These are phyloP conservation scores for Conistra vaccinii DNA, from an alignment of 2,888 invertebrate species.

Conservation along the genomic window DNA sequence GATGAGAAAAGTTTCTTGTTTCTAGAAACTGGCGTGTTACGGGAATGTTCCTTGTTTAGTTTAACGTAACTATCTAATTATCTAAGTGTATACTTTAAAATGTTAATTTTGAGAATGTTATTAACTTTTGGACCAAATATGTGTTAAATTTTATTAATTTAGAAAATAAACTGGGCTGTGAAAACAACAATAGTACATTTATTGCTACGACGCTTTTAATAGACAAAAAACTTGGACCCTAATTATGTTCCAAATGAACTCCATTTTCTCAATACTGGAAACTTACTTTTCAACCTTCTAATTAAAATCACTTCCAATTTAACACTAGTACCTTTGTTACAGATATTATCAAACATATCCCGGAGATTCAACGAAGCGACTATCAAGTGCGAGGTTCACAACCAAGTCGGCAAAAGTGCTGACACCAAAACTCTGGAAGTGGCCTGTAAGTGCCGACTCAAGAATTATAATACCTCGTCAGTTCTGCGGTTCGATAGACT, in stretches of 20 bases:
- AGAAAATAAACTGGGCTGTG: too few relatives aligned
- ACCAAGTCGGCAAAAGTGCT: slow-evolving; percentile 97
- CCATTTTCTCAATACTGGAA: background rate
- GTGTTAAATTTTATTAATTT: too few relatives aligned
- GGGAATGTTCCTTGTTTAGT: slow-evolving; percentile 9
- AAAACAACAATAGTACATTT: background rate
- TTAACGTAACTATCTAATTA: background rate
- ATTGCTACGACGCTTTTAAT: background rate
- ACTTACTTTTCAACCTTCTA: background rate
- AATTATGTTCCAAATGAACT: background rate
- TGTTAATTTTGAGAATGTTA: background rate
- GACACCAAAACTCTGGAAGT: slow-evolving; percentile 97
- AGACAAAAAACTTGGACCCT: background rate
- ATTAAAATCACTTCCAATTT: slow-evolving; percentile 12
- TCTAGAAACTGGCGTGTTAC: slow-evolving; percentile 22
- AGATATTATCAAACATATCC: slow-evolving; percentile 94
- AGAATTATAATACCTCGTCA: slow-evolving; percentile 58
- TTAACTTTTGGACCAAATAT: background rate
- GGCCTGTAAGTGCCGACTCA: slow-evolving; percentile 93
- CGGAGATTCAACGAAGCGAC: slow-evolving; percentile 96
- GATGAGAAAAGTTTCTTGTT: slow-evolving; percentile 32
- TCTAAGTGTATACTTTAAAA: background rate
- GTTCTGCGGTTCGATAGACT: slow-evolving; percentile 36
- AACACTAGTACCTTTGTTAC: slow-evolving; percentile 62
- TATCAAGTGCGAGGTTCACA: slow-evolving; percentile 97